Conservation (phyloP, 2,888 invertebrate species). For the Catocala nupta region DNA sequence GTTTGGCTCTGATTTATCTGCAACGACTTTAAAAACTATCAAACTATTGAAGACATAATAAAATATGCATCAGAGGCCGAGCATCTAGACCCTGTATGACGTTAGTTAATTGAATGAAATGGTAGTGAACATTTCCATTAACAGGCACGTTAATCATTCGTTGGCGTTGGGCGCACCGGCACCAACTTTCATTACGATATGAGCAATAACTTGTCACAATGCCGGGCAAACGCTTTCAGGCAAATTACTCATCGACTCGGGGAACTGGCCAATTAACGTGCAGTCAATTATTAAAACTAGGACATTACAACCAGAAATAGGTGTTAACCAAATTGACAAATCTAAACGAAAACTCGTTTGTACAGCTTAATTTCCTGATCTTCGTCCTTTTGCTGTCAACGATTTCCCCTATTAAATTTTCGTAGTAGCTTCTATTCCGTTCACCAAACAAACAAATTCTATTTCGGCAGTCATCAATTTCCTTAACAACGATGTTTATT, state of each 20-base stretch:
- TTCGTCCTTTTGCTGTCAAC: slow-evolving; percentile 34
- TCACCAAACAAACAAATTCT: slow-evolving; percentile 55
- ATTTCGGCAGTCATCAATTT: slow-evolving; percentile 56
- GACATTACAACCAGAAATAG: slow-evolving; percentile 27
- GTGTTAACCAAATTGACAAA: slow-evolving; percentile 21
- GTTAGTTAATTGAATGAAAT: slow-evolving; percentile 58
- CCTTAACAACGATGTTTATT: slow-evolving; percentile 43
- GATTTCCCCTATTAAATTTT: slow-evolving; percentile 51
- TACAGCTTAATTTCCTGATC: slow-evolving; percentile 46
- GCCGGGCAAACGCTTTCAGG: slow-evolving; percentile 52
- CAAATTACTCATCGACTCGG: slow-evolving; percentile 50
- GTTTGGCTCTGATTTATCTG: too few species aligned
- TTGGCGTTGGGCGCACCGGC: slow-evolving; percentile 33
- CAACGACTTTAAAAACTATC: background rate
- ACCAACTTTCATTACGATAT: slow-evolving; percentile 57
- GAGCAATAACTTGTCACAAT: slow-evolving; percentile 54
- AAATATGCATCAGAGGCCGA: slow-evolving; percentile 10
- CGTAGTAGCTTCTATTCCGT: slow-evolving; percentile 36
- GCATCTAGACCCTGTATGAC: slow-evolving; percentile 25
- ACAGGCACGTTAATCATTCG: slow-evolving; percentile 52
- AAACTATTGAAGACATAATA: background rate
- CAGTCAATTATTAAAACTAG: slow-evolving; percentile 46
- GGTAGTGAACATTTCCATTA: slow-evolving; percentile 56
- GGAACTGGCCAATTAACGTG: slow-evolving; percentile 41
- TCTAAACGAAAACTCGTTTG: slow-evolving; percentile 24